Evolutionary conservation across 2,888 invertebrate species (phyloP).

Genomic region (Cecidostiba fungosa): DNA sequence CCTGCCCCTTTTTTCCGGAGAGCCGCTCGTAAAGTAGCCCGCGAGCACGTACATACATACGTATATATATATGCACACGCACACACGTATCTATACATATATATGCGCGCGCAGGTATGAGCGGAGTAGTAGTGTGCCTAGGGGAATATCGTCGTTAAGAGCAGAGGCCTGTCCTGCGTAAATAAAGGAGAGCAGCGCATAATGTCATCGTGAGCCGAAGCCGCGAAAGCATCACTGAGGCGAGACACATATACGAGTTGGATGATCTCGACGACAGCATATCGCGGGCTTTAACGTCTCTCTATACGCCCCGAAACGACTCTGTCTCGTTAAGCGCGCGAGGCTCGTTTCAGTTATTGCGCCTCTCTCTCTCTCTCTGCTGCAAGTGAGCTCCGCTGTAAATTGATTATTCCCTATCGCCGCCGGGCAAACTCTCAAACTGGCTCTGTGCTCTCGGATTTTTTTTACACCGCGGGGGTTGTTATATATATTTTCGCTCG

Average conservation of each 20-base stretch:
- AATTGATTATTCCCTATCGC: conserved; percentile 54
- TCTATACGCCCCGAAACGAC: conserved; percentile 47
- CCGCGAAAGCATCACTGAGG: conserved; percentile 4
- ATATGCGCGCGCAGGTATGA: not conserved
- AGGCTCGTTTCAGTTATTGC: conserved; percentile 56
- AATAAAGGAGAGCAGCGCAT: conserved; percentile 52
- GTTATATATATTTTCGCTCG: not conserved
- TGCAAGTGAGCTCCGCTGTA: not conserved
- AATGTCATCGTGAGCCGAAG: conserved; percentile 40
- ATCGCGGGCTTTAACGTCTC: conserved; percentile 22
- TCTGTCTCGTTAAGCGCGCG: conserved; percentile 56
- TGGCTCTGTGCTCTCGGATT: not conserved
- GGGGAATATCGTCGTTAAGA: conserved; percentile 50
- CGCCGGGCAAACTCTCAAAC: not conserved
- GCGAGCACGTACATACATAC: conserved; percentile 27
- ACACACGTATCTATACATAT: not conserved
- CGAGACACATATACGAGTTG: conserved; percentile 16
- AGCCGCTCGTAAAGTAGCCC: conserved; percentile 40
- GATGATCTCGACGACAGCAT: conserved; percentile 27
- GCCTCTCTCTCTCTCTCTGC: not conserved
- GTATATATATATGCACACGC: not conserved
- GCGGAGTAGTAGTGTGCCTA: too few relatives aligned
- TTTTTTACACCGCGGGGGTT: not conserved
- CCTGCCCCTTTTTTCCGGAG: conserved; percentile 21
- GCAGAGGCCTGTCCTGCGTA: conserved; percentile 36